Conservation (phyloP, 2,797 vertebrate genomes). For the Neoniphon sammara region DNA sequence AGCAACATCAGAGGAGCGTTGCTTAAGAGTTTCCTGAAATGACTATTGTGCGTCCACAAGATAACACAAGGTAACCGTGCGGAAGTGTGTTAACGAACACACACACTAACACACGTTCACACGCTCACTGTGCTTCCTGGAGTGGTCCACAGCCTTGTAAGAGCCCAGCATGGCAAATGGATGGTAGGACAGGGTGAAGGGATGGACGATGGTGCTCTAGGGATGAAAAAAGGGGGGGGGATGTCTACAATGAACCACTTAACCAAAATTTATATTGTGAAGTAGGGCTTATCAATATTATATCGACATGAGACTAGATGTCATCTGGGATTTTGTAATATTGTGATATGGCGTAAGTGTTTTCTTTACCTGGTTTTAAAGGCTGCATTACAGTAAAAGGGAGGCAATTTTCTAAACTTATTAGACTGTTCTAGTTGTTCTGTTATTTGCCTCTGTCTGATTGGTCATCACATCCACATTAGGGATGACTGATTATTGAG, state of each 20-base stretch:
- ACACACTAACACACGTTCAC: background rate
- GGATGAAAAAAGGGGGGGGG: background rate
- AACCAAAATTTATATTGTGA: background rate
- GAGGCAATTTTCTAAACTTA: too few species aligned
- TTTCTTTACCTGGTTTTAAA: too few species aligned
- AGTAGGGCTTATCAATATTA: too few species aligned
- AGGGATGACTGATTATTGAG: too few species aligned
- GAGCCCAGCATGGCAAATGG: slow-evolving; percentile 89
- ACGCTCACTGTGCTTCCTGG: slow-evolving; percentile 84
- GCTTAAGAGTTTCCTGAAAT: background rate
- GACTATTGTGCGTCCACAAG: background rate
- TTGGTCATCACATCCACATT: too few species aligned
- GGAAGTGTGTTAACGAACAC: background rate
- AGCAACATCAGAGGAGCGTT: background rate
- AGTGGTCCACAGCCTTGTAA: slow-evolving; percentile 84
- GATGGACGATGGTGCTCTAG: slow-evolving; percentile 78
- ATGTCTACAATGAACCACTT: background rate
- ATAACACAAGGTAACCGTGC: background rate
- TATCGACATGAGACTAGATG: too few species aligned
- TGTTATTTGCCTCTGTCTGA: too few species aligned
- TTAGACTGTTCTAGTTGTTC: too few species aligned
- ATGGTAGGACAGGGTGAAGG: slow-evolving; percentile 86
- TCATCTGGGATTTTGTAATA: too few species aligned
- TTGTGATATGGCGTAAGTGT: too few species aligned
- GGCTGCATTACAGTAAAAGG: too few species aligned